Evolutionary conservation across 2,797 vertebrate species (phyloP), one percentile per base, ranked within the genome.

Genomic region (Eutrigla gurnardus): DNA sequence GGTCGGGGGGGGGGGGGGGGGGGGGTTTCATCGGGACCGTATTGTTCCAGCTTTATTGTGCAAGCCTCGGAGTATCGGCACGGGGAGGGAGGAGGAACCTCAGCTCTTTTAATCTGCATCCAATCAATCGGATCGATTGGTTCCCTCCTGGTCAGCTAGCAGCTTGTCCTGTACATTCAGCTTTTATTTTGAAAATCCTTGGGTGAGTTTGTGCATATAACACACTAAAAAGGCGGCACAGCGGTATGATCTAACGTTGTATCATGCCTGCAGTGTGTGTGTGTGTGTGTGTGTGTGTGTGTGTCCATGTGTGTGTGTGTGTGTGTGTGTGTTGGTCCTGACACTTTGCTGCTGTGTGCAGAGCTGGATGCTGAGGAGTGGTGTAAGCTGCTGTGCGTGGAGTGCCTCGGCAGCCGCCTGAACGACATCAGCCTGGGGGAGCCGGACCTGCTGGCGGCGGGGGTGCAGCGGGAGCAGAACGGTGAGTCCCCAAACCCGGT

Each of bases 401-500:
- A 99, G 91, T 99, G 97, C 85, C 93, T 99, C 87, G 97, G 97
- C 91, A 96, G 96, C 82, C 94, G 97, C 65, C 95, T 99, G 77
- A 99, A 99, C 87, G 98, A 99, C 92, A 99, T 99, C 95, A 99
- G 97, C 90, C 96, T 98, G 25, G 98, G 98, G 54, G 98, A 99
- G 82, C 98, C 98, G 10, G 98, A 99, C 93, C 96, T 99, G 78
- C 95, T 99, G 93, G 98, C 98, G 42, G 98, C 97, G 3, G 98
- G 98, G 59, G 98, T 98, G 71, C 98, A 99, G 94, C 95, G 96
- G 81, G 98, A 99, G 63, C 97, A 99, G 93, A 98, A 97, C 57
- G 98, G 98, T 98, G 90, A 95, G 97, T 94, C 80, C 82, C 70
- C 79, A 90, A 88, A 25, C 25, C 25, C 25, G 25, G 25, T 25